Evolutionary conservation across 2,888 invertebrate species (phyloP).

Genomic region (Trissolcus brochymenae): DNA sequence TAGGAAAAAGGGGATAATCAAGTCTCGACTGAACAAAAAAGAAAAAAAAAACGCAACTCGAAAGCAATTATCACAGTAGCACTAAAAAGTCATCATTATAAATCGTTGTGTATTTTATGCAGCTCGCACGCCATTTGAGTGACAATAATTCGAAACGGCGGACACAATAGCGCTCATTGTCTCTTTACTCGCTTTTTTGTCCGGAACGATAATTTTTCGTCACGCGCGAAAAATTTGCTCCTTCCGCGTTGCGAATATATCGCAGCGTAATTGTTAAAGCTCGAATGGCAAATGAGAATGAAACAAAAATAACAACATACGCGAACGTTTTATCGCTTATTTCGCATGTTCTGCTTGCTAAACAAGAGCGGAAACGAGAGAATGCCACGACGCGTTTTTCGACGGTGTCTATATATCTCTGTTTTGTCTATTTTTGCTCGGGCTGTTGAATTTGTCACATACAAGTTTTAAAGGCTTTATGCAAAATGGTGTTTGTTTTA

Average conservation of each 20-base stretch:
- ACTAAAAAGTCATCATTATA: slow-evolving; percentile 23
- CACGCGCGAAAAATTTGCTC: slow-evolving; percentile 13
- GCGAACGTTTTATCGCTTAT: slow-evolving; percentile 37
- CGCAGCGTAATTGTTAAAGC: slow-evolving; percentile 46
- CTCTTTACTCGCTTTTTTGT: background rate
- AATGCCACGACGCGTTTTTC: slow-evolving; percentile 13
- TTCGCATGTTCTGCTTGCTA: slow-evolving; percentile 33
- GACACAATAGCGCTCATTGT: slow-evolving; percentile 13
- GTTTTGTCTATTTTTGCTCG: slow-evolving; percentile 23
- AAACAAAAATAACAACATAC: slow-evolving; percentile 41
- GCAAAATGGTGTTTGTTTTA: slow-evolving; percentile 4
- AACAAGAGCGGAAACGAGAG: slow-evolving; percentile 13
- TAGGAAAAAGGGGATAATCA: background rate
- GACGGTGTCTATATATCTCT: slow-evolving; percentile 12
- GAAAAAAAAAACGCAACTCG: background rate
- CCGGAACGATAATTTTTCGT: background rate
- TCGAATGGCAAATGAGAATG: slow-evolving; percentile 43
- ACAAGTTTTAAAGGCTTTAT: background rate
- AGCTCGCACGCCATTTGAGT: slow-evolving; percentile 2
- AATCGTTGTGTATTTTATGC: slow-evolving; percentile 15
- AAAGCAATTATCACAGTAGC: slow-evolving; percentile 14
- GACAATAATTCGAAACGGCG: slow-evolving; percentile 16
- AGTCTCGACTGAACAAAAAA: slow-evolving; percentile 9
- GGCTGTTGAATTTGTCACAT: slow-evolving; percentile 12
- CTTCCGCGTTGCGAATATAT: slow-evolving; percentile 14